Evolutionary conservation across 2,888 invertebrate species (phyloP).

Genomic region (Thelaira solivaga): DNA sequence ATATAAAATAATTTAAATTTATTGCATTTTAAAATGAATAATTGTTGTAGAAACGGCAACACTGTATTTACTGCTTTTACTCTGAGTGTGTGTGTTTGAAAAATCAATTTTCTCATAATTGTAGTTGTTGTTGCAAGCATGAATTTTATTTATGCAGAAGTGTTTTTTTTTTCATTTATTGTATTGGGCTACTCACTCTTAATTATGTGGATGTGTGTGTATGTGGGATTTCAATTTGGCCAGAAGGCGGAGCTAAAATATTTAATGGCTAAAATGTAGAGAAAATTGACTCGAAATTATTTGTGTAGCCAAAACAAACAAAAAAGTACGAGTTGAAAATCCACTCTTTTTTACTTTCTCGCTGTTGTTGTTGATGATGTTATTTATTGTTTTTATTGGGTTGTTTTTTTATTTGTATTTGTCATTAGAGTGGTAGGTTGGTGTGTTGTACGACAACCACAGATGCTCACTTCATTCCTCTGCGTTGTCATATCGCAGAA

Average conservation of each 20-base stretch:
- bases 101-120: slow-evolving; percentile 25
- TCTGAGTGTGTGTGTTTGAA: not conserved
- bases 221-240: slow-evolving; percentile 59
- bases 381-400: slow-evolving; percentile 7
- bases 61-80: slow-evolving; percentile 1
- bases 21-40: too few relatives aligned
- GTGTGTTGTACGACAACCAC: too few relatives aligned
- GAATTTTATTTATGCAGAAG: not conserved
- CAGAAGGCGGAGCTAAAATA: slow-evolving; percentile 71
- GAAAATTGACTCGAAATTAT: slow-evolving; percentile 58
- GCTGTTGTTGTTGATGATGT: slow-evolving; percentile 15
- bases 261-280: slow-evolving; percentile 39
- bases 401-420: slow-evolving; percentile 64
- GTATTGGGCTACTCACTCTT: not conserved
- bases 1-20: too few relatives aligned
- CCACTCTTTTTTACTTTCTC: slow-evolving; percentile 34
- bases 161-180: not conserved
- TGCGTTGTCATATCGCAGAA: slow-evolving; percentile 37
- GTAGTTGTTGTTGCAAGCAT: slow-evolving; percentile 9
- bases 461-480: not conserved
- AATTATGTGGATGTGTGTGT: not conserved
- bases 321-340: slow-evolving; percentile 7
- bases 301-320: slow-evolving; percentile 64
- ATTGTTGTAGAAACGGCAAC: too few relatives aligned
- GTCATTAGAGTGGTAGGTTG: too few relatives aligned